A percentile compares a stretch with the other conserved stretches of the same genome.
These are phyloP conservation scores for Diadophis punctatus DNA, from an alignment of 2,113 vertebrate genomes.

Conservation along the genomic window DNA sequence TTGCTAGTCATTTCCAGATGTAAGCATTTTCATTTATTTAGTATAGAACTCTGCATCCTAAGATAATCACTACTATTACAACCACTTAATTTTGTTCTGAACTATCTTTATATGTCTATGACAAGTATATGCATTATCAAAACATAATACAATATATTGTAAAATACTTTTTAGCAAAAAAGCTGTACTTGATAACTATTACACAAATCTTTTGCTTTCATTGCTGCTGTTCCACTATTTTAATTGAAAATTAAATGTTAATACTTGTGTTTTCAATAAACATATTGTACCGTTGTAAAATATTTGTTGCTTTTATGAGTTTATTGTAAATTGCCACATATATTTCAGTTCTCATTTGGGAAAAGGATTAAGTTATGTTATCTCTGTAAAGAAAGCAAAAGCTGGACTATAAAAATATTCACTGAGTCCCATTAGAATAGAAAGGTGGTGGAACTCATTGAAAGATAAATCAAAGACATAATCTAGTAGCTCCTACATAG, in stretches of 20 bases:
- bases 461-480: not conserved
- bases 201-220: not conserved
- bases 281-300: not conserved
- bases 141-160: not conserved
- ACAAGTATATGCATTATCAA: not conserved
- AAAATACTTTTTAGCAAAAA: not conserved
- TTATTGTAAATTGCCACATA: not conserved
- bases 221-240: not conserved
- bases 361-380: not conserved
- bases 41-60: not conserved
- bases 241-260: not conserved
- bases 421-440: not conserved
- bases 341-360: not conserved
- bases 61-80: not conserved
- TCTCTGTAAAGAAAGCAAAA: not conserved
- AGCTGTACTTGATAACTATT: not conserved
- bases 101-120: not conserved
- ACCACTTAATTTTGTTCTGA: not conserved
- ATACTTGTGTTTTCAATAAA: not conserved
- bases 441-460: not conserved
- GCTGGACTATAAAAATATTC: not conserved
- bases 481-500: not conserved
- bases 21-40: not conserved
- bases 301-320: not conserved
- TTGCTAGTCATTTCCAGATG: not conserved